These are phyloP conservation scores for Salvelinus sp. DNA, from an alignment of 2,113 vertebrate species.

Conservation along the genomic window DNA sequence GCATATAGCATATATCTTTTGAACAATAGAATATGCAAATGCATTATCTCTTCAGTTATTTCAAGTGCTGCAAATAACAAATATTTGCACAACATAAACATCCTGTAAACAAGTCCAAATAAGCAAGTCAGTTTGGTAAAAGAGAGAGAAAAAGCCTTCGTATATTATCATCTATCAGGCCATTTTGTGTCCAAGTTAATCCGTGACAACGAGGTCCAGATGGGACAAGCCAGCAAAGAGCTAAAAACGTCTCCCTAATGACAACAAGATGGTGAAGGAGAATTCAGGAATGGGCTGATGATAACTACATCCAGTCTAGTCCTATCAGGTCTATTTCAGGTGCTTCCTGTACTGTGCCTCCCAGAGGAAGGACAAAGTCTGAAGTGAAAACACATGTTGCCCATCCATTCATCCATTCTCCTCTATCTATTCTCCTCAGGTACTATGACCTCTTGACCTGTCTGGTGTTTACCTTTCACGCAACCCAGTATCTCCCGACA, in stretches of 20 bases:
- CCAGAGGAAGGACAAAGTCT: not conserved
- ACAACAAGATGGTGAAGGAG: conserved; percentile 34
- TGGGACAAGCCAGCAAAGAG: conserved; percentile 11
- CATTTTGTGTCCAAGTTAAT: conserved; percentile 14
- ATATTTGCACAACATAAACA: no score
- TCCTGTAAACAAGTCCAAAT: not conserved
- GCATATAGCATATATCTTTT: not conserved
- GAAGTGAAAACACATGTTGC: no score
- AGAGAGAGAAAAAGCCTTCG: not conserved
- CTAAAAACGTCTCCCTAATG: conserved; percentile 36
- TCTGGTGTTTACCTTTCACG: not conserved
- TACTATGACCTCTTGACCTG: conserved; percentile 11
- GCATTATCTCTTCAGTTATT: no score
- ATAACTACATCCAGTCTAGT: conserved; percentile 33
- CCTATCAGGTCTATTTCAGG: not conserved
- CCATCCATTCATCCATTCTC: conserved; percentile 12
- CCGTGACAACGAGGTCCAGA: conserved; percentile 19
- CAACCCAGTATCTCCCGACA: not conserved
- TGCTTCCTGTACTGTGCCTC: not conserved
- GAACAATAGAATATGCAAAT: no score
- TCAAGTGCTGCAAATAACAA: no score
- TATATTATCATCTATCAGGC: not conserved
- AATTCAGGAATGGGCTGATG: conserved; percentile 15
- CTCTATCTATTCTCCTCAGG: conserved; percentile 9
- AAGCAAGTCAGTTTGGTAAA: no score